phyloP scores from a whole-genome alignment of 1,140 invertebrate genomes.

The Battus philenor region DNA sequence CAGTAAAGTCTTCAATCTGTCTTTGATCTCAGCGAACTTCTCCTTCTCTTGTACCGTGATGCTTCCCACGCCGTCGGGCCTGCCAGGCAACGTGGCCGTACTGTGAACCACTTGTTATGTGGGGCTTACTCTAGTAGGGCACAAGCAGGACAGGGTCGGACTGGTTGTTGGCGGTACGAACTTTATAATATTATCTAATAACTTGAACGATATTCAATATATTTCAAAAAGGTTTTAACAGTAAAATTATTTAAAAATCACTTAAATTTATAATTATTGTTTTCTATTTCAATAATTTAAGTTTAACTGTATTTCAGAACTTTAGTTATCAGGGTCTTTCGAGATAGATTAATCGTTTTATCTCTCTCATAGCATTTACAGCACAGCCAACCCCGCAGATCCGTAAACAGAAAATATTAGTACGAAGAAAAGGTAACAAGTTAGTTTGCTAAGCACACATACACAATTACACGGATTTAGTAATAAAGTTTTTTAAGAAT shows the following conservation, averaged over 20 bases:
- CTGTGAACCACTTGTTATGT: constrained; percentile 65
- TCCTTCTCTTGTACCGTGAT: constrained; percentile 98
- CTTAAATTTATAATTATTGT: too few species aligned
- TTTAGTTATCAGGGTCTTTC: too few species aligned
- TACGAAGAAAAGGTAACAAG: constrained; percentile 38
- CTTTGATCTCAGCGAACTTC: constrained; percentile 98
- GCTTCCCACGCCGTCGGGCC: constrained; percentile 98
- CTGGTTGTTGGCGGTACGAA: constrained; percentile 38
- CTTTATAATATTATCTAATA: too few species aligned
- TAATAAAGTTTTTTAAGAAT: constrained; percentile 3
- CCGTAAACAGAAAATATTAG: constrained; percentile 49
- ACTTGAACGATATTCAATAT: background rate
- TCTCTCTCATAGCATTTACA: too few species aligned
- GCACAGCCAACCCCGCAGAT: constrained; percentile 41
- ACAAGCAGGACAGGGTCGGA: constrained; percentile 58
- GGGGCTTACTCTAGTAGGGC: constrained; percentile 68
- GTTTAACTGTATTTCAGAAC: too few species aligned
- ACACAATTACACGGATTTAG: constrained; percentile 13
- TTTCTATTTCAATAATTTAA: too few species aligned
- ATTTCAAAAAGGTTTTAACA: too few species aligned
- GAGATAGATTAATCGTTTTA: too few species aligned
- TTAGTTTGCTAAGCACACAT: constrained; percentile 45
- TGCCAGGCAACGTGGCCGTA: constrained; percentile 77
- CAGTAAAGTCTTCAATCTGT: constrained; percentile 92
- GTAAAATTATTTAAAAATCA: too few species aligned